Evolutionary conservation across 2,113 vertebrate genomes (phyloP).

Genomic region (Dolichallabes microphthalmus): DNA sequence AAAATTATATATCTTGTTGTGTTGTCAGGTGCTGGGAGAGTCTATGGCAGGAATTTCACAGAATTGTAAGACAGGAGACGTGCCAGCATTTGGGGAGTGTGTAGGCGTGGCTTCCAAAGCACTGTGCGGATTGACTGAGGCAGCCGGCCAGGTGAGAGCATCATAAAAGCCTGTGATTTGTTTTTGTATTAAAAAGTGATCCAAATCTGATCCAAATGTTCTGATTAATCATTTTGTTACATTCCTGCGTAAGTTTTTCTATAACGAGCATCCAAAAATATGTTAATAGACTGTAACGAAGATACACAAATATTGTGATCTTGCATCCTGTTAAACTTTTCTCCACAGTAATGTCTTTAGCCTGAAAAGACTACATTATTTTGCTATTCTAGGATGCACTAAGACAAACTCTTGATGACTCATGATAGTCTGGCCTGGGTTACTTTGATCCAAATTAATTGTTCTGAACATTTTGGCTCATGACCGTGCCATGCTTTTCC

Average conservation of each 20-base stretch:
- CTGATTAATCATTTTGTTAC: not conserved
- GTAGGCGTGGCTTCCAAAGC: slow-evolving; percentile 95
- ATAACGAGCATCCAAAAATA: not conserved
- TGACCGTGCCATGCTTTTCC: not conserved
- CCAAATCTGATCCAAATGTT: not conserved
- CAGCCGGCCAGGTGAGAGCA: slow-evolving; percentile 89
- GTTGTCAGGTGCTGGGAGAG: slow-evolving; percentile 87
- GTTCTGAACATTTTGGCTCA: not conserved
- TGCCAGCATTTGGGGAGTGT: slow-evolving; percentile 90
- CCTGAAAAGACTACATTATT: not conserved
- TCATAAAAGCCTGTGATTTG: not conserved
- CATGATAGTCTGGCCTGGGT: not conserved
- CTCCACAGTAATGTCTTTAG: not conserved
- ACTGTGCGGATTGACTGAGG: slow-evolving; percentile 94
- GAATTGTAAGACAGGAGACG: slow-evolving; percentile 93
- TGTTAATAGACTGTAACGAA: no score
- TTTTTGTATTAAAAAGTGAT: not conserved
- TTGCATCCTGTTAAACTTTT: not conserved
- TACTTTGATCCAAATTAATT: not conserved
- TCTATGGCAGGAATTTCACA: slow-evolving; percentile 98
- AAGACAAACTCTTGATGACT: not conserved
- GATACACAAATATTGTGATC: not conserved
- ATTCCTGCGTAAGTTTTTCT: not conserved
- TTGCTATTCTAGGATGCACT: not conserved
- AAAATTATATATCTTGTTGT: not conserved